Base-by-base conservation (phyloP, 2,113 vertebrate genomes). In the Isurus oxyrinchus region DNA sequence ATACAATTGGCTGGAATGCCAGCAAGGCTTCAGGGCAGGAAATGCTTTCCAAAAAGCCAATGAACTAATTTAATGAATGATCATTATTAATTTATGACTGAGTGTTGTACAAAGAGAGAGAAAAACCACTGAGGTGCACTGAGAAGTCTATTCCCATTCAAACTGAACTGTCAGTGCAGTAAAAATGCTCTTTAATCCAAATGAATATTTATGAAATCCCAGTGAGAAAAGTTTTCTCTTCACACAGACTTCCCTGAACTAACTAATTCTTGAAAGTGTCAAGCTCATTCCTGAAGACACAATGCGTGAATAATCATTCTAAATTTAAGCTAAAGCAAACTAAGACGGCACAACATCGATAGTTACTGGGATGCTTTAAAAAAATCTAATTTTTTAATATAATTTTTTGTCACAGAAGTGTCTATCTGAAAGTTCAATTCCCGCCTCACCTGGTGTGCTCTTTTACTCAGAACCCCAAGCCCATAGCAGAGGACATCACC, bases 51-150 rank as follows among this genome's bases (percentile, higher is more conserved):
- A 93, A 93, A 57, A 59, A 61, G 2, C 27, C 4, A 93, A 31
- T 35, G 57, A 93, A 93, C 88, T 61, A 61, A 35, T 93, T 93
- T 59, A 93, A 93, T 93, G 88, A 93, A 61, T 93, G 31, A 35
- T 93, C 61, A 93, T 61, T 93, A n/a, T 35, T 35, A 91, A 57
- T 27, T 35, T 59, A 59, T 35, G 57, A 61, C 25, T 61, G 88
- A 91, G 88, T 59, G n/a, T 59, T 19, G 31, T 13, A 59, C 55
- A 91, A 59, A 61, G 27, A 91, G 31, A 61, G 57, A 91, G 55
- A 59, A 35, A 91, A 14, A 31, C 55, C 53, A 61, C 55, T n/a
- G 14, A 93, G 90, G 57, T 63, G n/a, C 90, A 40, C 90, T 63
- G 35, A 91, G 88, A 55, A 59, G 27, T 2, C 59, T 63, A 59